phyloP scores from a whole-genome alignment of 1,140 invertebrate genomes.

The Gerris buenoi region DNA sequence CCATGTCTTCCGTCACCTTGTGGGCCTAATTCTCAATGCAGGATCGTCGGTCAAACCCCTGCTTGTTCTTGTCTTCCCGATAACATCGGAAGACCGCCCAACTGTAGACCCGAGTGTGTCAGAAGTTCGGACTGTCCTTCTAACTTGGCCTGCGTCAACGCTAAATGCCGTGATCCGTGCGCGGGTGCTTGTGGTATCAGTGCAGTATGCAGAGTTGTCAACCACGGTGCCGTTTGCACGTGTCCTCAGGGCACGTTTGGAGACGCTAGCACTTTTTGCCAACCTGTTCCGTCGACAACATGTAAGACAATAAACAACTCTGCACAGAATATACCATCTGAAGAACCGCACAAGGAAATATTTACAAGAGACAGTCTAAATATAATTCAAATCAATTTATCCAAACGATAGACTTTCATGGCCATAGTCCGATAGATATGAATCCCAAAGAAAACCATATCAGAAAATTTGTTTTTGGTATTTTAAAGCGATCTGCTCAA shows the following conservation, averaged over 20 bases:
- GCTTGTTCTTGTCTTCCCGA: slow-evolving; percentile 35
- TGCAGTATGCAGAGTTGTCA: slow-evolving; percentile 37
- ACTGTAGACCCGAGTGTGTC: slow-evolving; percentile 37
- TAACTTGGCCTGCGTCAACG: slow-evolving; percentile 35
- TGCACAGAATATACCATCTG: not conserved
- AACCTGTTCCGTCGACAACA: slow-evolving; percentile 20
- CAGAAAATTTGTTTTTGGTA: no score
- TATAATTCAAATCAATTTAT: no score
- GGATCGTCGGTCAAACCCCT: slow-evolving; percentile 30
- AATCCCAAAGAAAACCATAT: no score
- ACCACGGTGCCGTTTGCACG: slow-evolving; percentile 40
- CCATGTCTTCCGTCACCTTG: slow-evolving; percentile 38
- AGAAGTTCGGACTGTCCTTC: slow-evolving; percentile 37
- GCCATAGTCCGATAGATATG: no score
- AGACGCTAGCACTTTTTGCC: slow-evolving; percentile 32
- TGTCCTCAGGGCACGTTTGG: slow-evolving; percentile 40
- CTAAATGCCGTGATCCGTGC: slow-evolving; percentile 38
- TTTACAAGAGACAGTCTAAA: not conserved
- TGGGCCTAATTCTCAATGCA: slow-evolving; percentile 36
- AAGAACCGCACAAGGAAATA: not conserved
- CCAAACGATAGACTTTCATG: no score
- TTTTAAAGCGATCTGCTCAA: no score
- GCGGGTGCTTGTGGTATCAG: slow-evolving; percentile 37
- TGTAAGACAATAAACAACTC: slow-evolving; percentile 18
- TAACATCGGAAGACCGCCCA: slow-evolving; percentile 36